Evolutionary conservation across 1,140 invertebrate species (phyloP).

Genomic region (Drosophila parabipectinata): DNA sequence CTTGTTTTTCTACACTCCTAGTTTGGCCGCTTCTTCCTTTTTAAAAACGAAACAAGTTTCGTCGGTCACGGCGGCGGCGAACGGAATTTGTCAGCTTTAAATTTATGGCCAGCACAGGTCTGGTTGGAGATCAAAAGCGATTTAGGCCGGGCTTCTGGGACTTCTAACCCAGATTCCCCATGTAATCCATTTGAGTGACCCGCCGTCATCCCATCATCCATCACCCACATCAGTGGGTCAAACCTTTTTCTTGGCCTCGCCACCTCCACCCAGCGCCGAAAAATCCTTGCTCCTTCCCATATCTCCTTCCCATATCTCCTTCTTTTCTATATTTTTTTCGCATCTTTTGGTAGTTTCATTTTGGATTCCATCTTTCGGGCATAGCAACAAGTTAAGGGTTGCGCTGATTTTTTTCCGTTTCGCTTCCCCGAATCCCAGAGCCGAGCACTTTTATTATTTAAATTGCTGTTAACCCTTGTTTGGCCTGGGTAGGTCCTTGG

Average conservation of each 20-base stretch:
- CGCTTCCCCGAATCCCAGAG: slow-evolving; percentile 48
- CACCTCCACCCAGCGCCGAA: slow-evolving; percentile 27
- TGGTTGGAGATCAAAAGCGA: slow-evolving; percentile 9
- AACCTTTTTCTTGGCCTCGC: slow-evolving; percentile 46
- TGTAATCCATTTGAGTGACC: slow-evolving; percentile 17
- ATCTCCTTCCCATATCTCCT: slow-evolving; percentile 12
- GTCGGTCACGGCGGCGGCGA: slow-evolving; percentile 4
- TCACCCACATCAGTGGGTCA: slow-evolving; percentile 59
- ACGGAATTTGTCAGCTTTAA: slow-evolving; percentile 49
- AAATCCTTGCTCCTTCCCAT: slow-evolving; percentile 18
- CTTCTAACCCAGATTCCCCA: slow-evolving; percentile 28
- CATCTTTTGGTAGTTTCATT: slow-evolving; percentile 65
- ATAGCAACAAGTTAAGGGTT: slow-evolving; percentile 76
- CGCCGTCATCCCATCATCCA: slow-evolving; percentile 9
- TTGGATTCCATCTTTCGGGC: slow-evolving; percentile 58
- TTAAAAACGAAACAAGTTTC: slow-evolving; percentile 41
- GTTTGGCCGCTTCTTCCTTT: neutral
- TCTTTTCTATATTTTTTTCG: slow-evolving; percentile 34
- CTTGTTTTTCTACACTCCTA: slow-evolving; percentile 36
- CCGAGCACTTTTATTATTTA: slow-evolving; percentile 71
- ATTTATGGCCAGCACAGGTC: slow-evolving; percentile 54
- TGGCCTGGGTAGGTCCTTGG: slow-evolving; percentile 45
- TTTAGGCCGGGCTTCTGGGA: slow-evolving; percentile 2
- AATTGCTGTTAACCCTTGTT: slow-evolving; percentile 78
- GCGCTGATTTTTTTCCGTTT: slow-evolving; percentile 29